These are phyloP conservation scores for Scomber scombrus DNA, from an alignment of 2,113 vertebrate genomes.

Conservation along the genomic window DNA sequence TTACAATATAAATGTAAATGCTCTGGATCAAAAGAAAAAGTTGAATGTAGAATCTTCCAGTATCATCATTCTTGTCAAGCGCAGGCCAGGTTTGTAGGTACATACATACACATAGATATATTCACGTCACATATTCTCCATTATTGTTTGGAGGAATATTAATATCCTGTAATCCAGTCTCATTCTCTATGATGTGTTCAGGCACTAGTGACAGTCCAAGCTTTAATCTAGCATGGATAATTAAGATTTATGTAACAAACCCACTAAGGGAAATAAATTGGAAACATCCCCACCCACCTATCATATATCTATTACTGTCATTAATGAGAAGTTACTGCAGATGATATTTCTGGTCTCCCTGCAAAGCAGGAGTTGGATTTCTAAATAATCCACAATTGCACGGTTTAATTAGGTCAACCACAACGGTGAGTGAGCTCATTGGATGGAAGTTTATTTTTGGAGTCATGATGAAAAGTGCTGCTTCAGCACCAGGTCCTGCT, in stretches of 20 bases:
- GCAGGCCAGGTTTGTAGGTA: background rate
- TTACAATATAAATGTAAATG: too few species aligned
- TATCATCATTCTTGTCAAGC: background rate
- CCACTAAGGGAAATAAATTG: slow-evolving; percentile 28
- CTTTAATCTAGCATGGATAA: slow-evolving; percentile 26
- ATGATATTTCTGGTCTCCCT: slow-evolving; percentile 54
- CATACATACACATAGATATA: background rate
- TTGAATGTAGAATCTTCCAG: too few species aligned
- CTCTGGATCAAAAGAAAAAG: too few species aligned
- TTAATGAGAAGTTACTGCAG: slow-evolving; percentile 58
- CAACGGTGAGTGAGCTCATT: slow-evolving; percentile 66
- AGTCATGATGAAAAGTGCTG: slow-evolving; percentile 62
- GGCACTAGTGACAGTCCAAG: background rate
- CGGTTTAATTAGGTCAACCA: slow-evolving; percentile 66
- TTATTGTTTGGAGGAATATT: background rate
- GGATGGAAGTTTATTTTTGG: slow-evolving; percentile 68
- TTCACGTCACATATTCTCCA: background rate
- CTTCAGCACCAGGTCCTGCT: slow-evolving; percentile 58
- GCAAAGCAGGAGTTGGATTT: slow-evolving; percentile 43
- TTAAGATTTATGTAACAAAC: slow-evolving; percentile 28
- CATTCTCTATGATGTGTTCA: background rate
- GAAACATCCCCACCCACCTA: slow-evolving; percentile 49
- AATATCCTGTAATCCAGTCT: background rate
- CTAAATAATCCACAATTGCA: slow-evolving; percentile 55
- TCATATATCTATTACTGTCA: slow-evolving; percentile 56